These are phyloP conservation scores for Toxotes lorentzi DNA, from an alignment of 2,797 vertebrate genomes.

Conservation along the genomic window DNA sequence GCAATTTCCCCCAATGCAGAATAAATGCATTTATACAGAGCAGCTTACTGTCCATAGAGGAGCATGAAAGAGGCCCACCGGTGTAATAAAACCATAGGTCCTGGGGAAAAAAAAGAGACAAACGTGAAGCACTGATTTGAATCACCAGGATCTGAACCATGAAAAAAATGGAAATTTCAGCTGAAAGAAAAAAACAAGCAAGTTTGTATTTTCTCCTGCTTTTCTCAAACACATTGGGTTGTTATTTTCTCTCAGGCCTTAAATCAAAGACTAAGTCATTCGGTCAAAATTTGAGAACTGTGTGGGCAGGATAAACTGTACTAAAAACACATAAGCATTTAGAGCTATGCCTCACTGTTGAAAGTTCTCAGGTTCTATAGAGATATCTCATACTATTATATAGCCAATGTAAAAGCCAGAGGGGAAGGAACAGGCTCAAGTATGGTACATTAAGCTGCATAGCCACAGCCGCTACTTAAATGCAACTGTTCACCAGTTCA, in stretches of 20 bases:
- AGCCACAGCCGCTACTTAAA: constrained; percentile 59
- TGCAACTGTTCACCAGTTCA: constrained; percentile 70
- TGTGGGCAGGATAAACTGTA: constrained; percentile 54
- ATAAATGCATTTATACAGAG: constrained; percentile 53
- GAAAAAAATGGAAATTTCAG: constrained; percentile 25
- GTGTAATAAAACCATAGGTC: constrained; percentile 31
- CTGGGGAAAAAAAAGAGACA: constrained; percentile 28
- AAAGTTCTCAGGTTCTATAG: constrained; percentile 59
- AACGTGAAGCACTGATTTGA: constrained; percentile 39
- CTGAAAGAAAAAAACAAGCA: background rate
- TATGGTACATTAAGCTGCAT: constrained; percentile 70
- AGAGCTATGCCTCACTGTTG: constrained; percentile 50
- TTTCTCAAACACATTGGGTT: constrained; percentile 37
- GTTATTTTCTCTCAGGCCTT: constrained; percentile 55
- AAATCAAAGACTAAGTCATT: constrained; percentile 58
- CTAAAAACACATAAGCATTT: constrained; percentile 58
- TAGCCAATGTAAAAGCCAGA: constrained; percentile 58
- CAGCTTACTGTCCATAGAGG: constrained; percentile 25
- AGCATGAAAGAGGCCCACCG: constrained; percentile 41
- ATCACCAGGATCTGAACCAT: constrained; percentile 38
- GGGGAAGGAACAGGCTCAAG: constrained; percentile 44
- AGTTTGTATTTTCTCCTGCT: constrained; percentile 23
- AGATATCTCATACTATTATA: constrained; percentile 54
- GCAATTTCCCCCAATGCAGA: constrained; percentile 39
- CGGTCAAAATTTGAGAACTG: constrained; percentile 51